Evolutionary conservation across 37 sponge, comb jelly and placozoan genomes (phyloP).

Genomic region (Bolinopsis microptera): DNA sequence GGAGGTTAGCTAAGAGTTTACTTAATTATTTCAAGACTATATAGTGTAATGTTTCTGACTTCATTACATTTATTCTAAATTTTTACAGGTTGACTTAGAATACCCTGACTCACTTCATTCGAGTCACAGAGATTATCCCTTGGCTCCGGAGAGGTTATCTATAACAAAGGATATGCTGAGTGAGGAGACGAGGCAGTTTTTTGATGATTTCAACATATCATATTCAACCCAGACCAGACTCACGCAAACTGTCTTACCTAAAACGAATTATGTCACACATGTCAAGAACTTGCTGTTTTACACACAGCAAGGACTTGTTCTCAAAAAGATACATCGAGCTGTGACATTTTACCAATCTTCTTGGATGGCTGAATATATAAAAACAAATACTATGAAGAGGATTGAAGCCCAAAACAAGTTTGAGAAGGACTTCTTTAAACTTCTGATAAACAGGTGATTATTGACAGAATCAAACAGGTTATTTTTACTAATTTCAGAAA

Average conservation of each 20-base stretch:
- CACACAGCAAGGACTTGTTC: neutral
- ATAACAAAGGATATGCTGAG: slow-evolving; percentile 14
- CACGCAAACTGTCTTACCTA: neutral
- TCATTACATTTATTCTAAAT: too few relatives aligned
- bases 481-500: neutral
- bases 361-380: neutral
- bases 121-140: neutral
- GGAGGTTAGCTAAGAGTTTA: neutral
- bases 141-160: neutral
- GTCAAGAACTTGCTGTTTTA: neutral
- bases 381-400: neutral
- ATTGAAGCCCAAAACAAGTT: neutral
- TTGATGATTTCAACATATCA: neutral
- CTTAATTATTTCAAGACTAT: too few relatives aligned
- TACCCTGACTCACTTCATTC: neutral
- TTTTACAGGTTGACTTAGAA: neutral
- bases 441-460: neutral
- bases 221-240: neutral
- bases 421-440: slow-evolving; percentile 12
- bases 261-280: neutral
- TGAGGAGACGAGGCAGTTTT: neutral
- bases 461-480: too few relatives aligned
- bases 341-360: neutral
- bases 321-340: neutral
- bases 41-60: too few relatives aligned